Base-by-base conservation (phyloP, 2,797 vertebrate genomes). In the Neostethus bicornis region DNA sequence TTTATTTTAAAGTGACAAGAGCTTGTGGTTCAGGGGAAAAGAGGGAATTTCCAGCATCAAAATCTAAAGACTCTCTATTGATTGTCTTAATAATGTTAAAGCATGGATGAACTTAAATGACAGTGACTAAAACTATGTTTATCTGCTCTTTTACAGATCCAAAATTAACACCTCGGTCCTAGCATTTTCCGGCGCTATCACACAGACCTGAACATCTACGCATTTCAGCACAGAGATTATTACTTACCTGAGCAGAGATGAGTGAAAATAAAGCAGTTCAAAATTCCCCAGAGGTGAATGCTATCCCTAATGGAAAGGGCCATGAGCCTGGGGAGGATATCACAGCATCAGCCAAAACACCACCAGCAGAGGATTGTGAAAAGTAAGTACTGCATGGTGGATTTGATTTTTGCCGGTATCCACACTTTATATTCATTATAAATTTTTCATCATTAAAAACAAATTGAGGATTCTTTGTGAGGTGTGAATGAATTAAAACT, bases 271-370 rank as follows among this genome's bases (percentile, higher is more conserved):
- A 81, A 65, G 73, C 83, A n/a, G 56, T 75, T 1, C 82, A 94
- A 21, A 73, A 80, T n/a, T 75, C 90, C 41, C 90, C 87, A 5
- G 96, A 97, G 85, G 93, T 83, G 67, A 96, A 93, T 17, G 79
- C 94, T 41, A 93, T 98, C 43, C 96, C 96, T 56, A 98, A 98
- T 0, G 96, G 96, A 63, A 97, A 96, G 71, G 87, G 91, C 52
- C 91, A 91, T 1, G 90, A 92, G 29, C 85, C 92, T 2, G 26
- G 77, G 0, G 90, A 93, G 0, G 85, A 88, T 0, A 83, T 91
- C 16, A 81, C 84, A 0, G 26, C 87, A 0, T 80, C 76, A 0
- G 29, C 87, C 23, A 55, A 85, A 52, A 85, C 91, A 0, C 64
- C 76, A 0, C 53, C 90, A 5, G 75, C 71, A 46, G 83, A 85